phyloP scores from a whole-genome alignment of 2,888 invertebrate species.

The Strigamia maritima region DNA sequence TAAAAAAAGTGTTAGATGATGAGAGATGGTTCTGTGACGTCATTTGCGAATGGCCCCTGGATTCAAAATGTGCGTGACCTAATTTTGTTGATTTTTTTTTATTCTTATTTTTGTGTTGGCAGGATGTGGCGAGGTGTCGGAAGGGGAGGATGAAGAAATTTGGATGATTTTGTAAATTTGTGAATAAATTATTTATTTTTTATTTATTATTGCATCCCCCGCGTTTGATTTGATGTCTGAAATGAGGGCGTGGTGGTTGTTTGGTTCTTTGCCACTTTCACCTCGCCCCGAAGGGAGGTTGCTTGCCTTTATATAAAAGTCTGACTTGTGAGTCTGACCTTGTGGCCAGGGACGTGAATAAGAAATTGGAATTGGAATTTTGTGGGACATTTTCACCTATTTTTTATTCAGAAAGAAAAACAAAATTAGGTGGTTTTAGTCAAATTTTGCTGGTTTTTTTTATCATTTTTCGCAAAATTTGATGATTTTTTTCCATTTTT shows the following conservation, averaged over 20 bases:
- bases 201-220: neutral
- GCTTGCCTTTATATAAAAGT: conserved; percentile 16
- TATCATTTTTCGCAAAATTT: no score
- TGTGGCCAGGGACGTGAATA: conserved; percentile 19
- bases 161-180: neutral
- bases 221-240: neutral
- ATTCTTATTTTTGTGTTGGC: neutral
- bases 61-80: conserved; percentile 26
- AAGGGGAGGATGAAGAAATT: neutral
- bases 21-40: neutral
- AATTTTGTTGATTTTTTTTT: neutral
- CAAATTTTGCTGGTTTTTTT: no score
- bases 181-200: neutral
- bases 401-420: no score
- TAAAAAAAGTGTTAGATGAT: neutral
- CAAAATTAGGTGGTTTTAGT: no score
- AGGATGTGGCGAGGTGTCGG: conserved; percentile 1
- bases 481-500: no score
- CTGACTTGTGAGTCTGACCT: no score
- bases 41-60: neutral
- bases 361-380: conserved; percentile 2
- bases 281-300: conserved; percentile 24
- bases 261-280: conserved; percentile 22
- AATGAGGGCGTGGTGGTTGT: conserved; percentile 5
- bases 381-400: neutral